Percentiles rank a stretch among this genome's conserved stretches.
phyloP scores from a whole-genome alignment of 2,113 vertebrate species.

The Arizona elegans region DNA sequence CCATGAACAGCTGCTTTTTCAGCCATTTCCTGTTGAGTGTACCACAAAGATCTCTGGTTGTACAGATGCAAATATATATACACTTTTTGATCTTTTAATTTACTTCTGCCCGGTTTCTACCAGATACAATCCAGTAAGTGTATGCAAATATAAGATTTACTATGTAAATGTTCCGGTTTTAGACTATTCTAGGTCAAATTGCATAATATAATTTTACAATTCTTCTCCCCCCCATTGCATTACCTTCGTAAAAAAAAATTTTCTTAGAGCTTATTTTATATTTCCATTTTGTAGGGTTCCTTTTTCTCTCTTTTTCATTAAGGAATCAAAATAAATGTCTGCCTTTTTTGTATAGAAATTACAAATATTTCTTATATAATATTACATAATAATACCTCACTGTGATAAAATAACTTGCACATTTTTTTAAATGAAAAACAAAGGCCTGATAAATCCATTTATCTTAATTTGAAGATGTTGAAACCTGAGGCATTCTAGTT shows the following conservation, averaged over 20 bases:
- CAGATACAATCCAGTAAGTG: slow-evolving; percentile 4
- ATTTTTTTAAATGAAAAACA: neutral
- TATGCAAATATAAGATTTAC: slow-evolving; percentile 30
- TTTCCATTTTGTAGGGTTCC: neutral
- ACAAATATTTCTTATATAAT: neutral
- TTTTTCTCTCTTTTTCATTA: neutral
- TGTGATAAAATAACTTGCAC: neutral
- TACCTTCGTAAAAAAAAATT: neutral
- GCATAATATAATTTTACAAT: neutral
- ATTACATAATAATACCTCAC: neutral
- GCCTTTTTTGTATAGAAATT: neutral
- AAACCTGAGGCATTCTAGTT: neutral
- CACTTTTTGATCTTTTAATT: slow-evolving; percentile 22
- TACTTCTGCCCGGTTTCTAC: slow-evolving; percentile 26
- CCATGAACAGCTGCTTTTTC: slow-evolving; percentile 16
- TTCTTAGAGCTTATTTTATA: neutral
- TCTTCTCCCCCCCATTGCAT: neutral
- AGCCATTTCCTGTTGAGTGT: slow-evolving; percentile 41
- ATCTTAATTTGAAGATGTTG: neutral
- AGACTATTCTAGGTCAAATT: neutral
- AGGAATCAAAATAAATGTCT: neutral
- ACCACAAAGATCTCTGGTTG: slow-evolving; percentile 3
- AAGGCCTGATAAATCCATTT: neutral
- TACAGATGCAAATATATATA: slow-evolving; percentile 10
- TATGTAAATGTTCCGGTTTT: neutral